Percentiles rank a stretch among this genome's conserved stretches.
Evolutionary conservation across 2,888 invertebrate genomes (phyloP).

Genomic region (Orthosia gracilis): DNA sequence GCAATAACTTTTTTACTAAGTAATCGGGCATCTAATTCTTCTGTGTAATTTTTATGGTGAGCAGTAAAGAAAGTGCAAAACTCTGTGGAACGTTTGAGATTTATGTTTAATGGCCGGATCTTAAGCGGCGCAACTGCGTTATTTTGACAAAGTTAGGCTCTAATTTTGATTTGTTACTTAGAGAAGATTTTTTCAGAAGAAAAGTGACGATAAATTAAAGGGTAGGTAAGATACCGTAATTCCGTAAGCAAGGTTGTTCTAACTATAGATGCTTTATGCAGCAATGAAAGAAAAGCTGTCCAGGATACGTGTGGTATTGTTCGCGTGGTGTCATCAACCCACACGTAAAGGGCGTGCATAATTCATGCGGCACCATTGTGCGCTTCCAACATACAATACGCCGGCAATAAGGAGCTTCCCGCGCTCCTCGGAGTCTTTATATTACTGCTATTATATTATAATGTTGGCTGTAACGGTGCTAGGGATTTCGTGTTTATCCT

Average conservation of each 20-base stretch:
- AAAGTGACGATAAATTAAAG: slow-evolving; percentile 3
- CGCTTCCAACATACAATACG: slow-evolving; percentile 69
- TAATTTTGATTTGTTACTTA: slow-evolving; percentile 21
- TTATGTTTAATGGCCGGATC: slow-evolving; percentile 20
- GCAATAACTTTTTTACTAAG: slow-evolving; percentile 59
- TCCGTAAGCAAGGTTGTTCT: slow-evolving; percentile 47
- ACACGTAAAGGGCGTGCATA: slow-evolving; percentile 81
- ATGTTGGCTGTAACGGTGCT: slow-evolving; percentile 48
- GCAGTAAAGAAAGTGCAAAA: slow-evolving; percentile 49
- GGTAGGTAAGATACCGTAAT: slow-evolving; percentile 50
- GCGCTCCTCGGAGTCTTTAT: slow-evolving; percentile 46
- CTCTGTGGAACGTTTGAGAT: slow-evolving; percentile 15
- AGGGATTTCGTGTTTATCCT: slow-evolving; percentile 30
- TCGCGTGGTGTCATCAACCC: slow-evolving; percentile 82
- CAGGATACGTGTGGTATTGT: slow-evolving; percentile 69
- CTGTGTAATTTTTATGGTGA: slow-evolving; percentile 48
- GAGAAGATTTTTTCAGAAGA: slow-evolving; percentile 7
- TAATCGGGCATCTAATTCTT: slow-evolving; percentile 65
- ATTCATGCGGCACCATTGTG: slow-evolving; percentile 83
- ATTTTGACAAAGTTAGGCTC: slow-evolving; percentile 26
- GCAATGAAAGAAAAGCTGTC: slow-evolving; percentile 71
- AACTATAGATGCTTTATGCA: slow-evolving; percentile 60
- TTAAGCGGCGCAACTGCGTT: not conserved
- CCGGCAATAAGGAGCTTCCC: slow-evolving; percentile 58
- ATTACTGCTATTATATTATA: slow-evolving; percentile 41